Evolutionary conservation across 2,797 vertebrate genomes (phyloP).

Genomic region (Myoxocephalus aenaeus): DNA sequence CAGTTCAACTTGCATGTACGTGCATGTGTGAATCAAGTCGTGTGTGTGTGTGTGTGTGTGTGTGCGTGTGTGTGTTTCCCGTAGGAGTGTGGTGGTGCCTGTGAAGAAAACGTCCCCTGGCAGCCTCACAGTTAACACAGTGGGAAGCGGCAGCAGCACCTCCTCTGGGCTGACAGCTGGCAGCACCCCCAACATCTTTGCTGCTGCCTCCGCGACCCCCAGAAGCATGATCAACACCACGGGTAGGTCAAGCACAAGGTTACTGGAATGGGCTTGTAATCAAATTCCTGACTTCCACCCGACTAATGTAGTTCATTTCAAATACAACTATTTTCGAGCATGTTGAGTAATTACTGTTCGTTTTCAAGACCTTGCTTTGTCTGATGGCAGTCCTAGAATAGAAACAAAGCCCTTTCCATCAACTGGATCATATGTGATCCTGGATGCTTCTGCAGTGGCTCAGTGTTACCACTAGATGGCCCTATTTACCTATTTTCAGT

Average conservation of each 20-base stretch:
- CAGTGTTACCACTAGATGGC: constrained; percentile 79
- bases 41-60: not conserved
- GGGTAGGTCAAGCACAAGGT: constrained; percentile 54
- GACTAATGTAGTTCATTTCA: not conserved
- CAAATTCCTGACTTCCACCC: not conserved
- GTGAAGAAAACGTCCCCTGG: constrained; percentile 94
- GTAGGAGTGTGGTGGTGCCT: constrained; percentile 95
- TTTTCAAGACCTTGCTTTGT: constrained; percentile 38
- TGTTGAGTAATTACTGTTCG: constrained; percentile 32
- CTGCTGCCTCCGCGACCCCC: constrained; percentile 90
- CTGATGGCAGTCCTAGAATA: constrained; percentile 43
- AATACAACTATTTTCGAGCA: constrained; percentile 17
- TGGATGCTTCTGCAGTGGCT: constrained; percentile 28
- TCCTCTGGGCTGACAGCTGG: constrained; percentile 86
- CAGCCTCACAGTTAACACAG: constrained; percentile 89
- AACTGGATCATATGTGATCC: constrained; percentile 25
- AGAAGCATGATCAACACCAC: constrained; percentile 99
- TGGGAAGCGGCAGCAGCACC: constrained; percentile 86
- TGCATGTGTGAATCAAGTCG: constrained; percentile 2
- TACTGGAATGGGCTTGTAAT: not conserved
- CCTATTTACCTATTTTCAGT: constrained; percentile 63
- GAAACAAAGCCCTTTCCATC: constrained; percentile 24
- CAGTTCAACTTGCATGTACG: not conserved
- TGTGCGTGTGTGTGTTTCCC: constrained; percentile 33
- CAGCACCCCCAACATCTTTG: constrained; percentile 93